Evolutionary conservation across 2,888 invertebrate species (phyloP), one percentile per base, ranked within the genome.

Genomic region (Drosophila colorata): DNA sequence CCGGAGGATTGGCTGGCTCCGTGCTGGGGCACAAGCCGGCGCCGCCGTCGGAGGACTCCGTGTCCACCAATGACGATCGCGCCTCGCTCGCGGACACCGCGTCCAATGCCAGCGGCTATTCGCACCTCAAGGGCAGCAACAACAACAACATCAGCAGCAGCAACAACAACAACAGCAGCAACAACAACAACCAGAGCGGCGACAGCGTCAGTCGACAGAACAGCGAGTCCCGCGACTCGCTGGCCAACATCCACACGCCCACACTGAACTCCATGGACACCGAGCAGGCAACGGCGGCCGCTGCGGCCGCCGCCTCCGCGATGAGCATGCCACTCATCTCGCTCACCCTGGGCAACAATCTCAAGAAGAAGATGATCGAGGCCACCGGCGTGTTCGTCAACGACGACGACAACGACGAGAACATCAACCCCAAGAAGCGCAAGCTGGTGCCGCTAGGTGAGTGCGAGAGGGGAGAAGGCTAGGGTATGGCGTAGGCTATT

Each of bases 361-460:
- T 91, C 59, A 93, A 93, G 79, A 93, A 93, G 71, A 95, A 95
- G 87, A 96, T 96, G 92, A 96, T 96, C 91, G 93, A 96, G 69
- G 96, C 96, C 76, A 95, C 97, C 0, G 95, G 96, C 75, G 97
- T 97, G 4, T 97, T 97, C 90, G 97, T 96, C 92, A 96, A 95
- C 65, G 97, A 97, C 80, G 97, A 97, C 79, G 96, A 96, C 78
- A 94, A 94, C 70, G 95, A 95, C 60, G 93, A 93, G 66, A 88
- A 92, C 47, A 93, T 84, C 68, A 91, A 90, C 79, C 88, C 92
- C 58, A 96, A 96, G 91, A 96, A 96, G 92, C 94, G 97, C 78
- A 97, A 96, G 93, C 93, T 97, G 81, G 95, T 96, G 90, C 96
- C 96, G 80, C 93, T 96, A 89, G 95, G 95, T 95, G 90, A 82